phyloP scores from a whole-genome alignment of 2,888 invertebrate species.

The Ornithoptera priamus region DNA sequence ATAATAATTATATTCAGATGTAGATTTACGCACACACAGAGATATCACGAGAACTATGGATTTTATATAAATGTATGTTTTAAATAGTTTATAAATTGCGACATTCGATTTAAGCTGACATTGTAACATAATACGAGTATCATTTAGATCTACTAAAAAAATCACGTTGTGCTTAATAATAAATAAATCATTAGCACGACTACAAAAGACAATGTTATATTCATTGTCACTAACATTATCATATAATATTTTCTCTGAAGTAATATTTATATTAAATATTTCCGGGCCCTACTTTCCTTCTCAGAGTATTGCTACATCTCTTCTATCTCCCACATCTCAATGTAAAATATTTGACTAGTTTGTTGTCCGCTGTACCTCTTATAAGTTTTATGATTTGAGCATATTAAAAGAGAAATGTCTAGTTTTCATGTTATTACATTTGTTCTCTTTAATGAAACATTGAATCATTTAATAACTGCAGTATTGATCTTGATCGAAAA shows the following conservation, averaged over 20 bases:
- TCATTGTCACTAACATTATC: too few relatives aligned
- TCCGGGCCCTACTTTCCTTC: too few relatives aligned
- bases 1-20: background rate
- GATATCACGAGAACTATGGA: too few relatives aligned
- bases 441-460: conserved; percentile 2
- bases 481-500: conserved; percentile 21
- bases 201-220: too few relatives aligned
- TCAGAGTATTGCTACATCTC: background rate
- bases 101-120: background rate
- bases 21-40: too few relatives aligned
- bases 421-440: background rate
- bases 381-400: too few relatives aligned
- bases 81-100: too few relatives aligned
- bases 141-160: background rate
- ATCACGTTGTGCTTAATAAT: background rate
- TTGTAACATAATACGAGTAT: background rate
- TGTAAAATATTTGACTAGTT: background rate
- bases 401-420: too few relatives aligned
- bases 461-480: conserved; percentile 1
- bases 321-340: background rate
- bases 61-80: too few relatives aligned
- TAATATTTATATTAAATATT: too few relatives aligned
- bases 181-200: background rate
- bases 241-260: too few relatives aligned
- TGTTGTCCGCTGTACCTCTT: background rate